These are phyloP conservation scores for Porphyrio hochstetteri DNA, from an alignment of 2,113 vertebrate genomes.

Conservation along the genomic window DNA sequence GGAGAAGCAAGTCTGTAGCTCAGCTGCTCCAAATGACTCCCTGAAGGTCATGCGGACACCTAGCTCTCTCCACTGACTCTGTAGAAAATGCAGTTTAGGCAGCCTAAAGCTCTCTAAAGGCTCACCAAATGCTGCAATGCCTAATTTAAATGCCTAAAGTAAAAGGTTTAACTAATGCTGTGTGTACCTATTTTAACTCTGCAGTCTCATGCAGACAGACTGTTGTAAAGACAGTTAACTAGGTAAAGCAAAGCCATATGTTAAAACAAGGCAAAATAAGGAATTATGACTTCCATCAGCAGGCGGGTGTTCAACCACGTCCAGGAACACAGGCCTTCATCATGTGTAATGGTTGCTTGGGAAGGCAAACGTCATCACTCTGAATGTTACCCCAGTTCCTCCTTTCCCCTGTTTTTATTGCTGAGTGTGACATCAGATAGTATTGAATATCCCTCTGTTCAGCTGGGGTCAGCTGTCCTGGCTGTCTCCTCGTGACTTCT, in stretches of 20 bases:
- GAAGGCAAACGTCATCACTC: not conserved
- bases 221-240: not conserved
- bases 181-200: not conserved
- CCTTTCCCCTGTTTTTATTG: not conserved
- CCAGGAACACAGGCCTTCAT: not conserved
- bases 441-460: not conserved
- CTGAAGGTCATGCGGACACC: not conserved
- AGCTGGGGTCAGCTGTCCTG: not conserved
- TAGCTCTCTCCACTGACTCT: not conserved
- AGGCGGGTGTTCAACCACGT: not conserved
- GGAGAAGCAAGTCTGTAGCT: not conserved
- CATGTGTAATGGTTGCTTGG: not conserved
- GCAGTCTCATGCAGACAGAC: not conserved
- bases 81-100: not conserved
- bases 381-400: not conserved
- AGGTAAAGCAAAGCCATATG: not conserved
- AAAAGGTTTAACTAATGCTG: not conserved
- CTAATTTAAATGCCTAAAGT: not conserved
- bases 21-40: not conserved
- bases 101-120: not conserved
- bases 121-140: not conserved
- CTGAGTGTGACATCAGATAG: not conserved
- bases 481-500: not conserved
- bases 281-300: accelerated
- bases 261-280: not conserved